Base-by-base conservation (phyloP, 2,113 vertebrate species). In the Pseudopipra pipra region DNA sequence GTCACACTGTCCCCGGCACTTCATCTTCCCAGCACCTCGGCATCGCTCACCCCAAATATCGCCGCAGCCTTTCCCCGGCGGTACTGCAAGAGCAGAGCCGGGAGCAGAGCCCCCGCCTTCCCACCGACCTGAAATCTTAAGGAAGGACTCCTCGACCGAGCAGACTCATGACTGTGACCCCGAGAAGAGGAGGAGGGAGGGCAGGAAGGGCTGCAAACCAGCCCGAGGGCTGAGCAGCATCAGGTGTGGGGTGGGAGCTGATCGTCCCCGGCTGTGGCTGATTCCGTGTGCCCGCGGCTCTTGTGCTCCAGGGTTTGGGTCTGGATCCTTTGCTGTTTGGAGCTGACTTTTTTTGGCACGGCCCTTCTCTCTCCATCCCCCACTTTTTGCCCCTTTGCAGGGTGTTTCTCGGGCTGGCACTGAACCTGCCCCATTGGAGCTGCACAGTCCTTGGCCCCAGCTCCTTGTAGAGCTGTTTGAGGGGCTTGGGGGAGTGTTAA, bases 1-100 rank as follows among this genome's bases (percentile, higher is more conserved):
- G 3, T 27, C 2, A 5, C 71, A 2, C 2, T 0, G 1, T 7
- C 27, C 24, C 27, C 12, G 0, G 4, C 14, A 0, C 6, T 9
- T 19, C 62, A 9, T 14, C 73, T 1, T 33, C 59, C 25, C 33
- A 0, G 14, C 4, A 0, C 56, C 85, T 28, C 0, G 0, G 20
- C 41, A 58, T 27, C 85, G 0, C 89, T 44, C 37, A 0, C 58
- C 66, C 49, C 11, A 17, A 63, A 72, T 9, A 49, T 30, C 1
- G 11, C 47, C 19, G 76, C 90, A 44, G 7, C 24, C 9, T 9
- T 30, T 46, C 55, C 43, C 66, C 44, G 88, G 47, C 75, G n/a
- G 90, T 0, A 8, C 44, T 4, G 28, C 80, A 30, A 65, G 67
- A 0, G 11, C 9, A 0, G 0, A 2, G 2, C 37, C 3, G 7